phyloP scores from a whole-genome alignment of 23 tunicate species.

The Corella eumyota region DNA sequence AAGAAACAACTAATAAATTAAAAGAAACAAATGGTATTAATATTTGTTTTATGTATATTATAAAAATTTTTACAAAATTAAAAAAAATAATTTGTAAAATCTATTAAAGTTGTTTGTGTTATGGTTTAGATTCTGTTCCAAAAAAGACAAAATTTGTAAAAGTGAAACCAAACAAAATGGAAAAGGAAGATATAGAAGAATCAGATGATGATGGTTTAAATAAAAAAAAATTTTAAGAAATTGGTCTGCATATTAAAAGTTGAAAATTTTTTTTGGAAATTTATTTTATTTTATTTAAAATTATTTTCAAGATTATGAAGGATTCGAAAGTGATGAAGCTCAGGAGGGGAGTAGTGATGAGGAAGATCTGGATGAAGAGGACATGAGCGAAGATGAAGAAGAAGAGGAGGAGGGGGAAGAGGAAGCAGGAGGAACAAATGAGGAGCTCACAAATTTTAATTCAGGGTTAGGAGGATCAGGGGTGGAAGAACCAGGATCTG shows the following conservation, averaged over 20 bases:
- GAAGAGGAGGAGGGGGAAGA: conserved; percentile 41
- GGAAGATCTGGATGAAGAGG: conserved; percentile 8
- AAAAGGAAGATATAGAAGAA: conserved; percentile 19
- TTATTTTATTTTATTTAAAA: neutral
- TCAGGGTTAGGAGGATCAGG: conserved; percentile 1
- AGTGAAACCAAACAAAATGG: conserved; percentile 15
- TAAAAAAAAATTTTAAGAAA: too few relatives aligned
- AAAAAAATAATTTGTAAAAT: too few relatives aligned
- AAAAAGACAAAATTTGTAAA: conserved; percentile 26
- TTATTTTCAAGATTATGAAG: conserved; percentile 2
- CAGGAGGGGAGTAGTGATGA: conserved; percentile 65
- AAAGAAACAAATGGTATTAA: too few relatives aligned
- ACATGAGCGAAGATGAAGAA: conserved; percentile 24
- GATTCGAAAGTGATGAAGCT: conserved; percentile 82
- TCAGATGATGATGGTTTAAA: conserved; percentile 30
- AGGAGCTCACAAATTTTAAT: conserved; percentile 1
- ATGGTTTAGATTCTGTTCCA: too few relatives aligned
- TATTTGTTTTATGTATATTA: too few relatives aligned
- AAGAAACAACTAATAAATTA: too few relatives aligned
- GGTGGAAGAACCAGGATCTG: conserved; percentile 70
- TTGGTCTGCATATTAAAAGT: too few relatives aligned
- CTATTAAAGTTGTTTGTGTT: neutral
- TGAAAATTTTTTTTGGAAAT: neutral
- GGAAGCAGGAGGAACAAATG: conserved; percentile 10
- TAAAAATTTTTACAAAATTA: too few relatives aligned